A percentile compares a stretch with the other conserved stretches of the same genome.
phyloP scores from a whole-genome alignment of 2,797 vertebrate species.

The Austrolebias charrua region DNA sequence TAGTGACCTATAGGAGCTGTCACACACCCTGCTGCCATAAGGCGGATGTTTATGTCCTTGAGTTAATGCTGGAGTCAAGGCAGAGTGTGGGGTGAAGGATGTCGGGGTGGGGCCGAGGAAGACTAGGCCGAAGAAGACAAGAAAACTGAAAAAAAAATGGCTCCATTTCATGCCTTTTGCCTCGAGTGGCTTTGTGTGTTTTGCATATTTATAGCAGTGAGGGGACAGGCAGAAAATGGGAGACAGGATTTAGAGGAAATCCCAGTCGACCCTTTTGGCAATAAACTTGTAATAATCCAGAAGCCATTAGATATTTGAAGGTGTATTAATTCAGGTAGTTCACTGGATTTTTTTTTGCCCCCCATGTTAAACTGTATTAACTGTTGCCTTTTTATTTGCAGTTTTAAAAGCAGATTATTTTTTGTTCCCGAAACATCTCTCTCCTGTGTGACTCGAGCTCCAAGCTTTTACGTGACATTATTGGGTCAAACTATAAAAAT shows the following conservation, averaged over 20 bases:
- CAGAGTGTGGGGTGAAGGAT: slow-evolving; percentile 14
- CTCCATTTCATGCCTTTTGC: slow-evolving; percentile 64
- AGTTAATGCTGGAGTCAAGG: slow-evolving; percentile 28
- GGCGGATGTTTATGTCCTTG: slow-evolving; percentile 29
- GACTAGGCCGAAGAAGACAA: slow-evolving; percentile 18
- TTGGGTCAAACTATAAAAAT: slow-evolving; percentile 65
- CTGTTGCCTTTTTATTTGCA: slow-evolving; percentile 11
- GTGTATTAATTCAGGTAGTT: slow-evolving; percentile 51
- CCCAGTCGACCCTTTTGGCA: slow-evolving; percentile 57
- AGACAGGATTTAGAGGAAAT: slow-evolving; percentile 63
- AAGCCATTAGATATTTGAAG: slow-evolving; percentile 53
- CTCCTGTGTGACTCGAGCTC: slow-evolving; percentile 17
- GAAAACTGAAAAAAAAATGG: slow-evolving; percentile 24
- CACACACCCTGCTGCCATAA: slow-evolving; percentile 2
- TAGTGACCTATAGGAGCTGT: neutral
- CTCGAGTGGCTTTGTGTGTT: slow-evolving; percentile 62
- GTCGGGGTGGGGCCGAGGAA: slow-evolving; percentile 10
- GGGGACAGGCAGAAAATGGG: slow-evolving; percentile 55
- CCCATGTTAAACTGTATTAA: slow-evolving; percentile 17
- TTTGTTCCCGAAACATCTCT: slow-evolving; percentile 14
- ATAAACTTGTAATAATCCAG: slow-evolving; percentile 63
- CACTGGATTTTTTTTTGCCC: slow-evolving; percentile 17
- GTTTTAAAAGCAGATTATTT: slow-evolving; percentile 17
- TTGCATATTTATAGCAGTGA: slow-evolving; percentile 66
- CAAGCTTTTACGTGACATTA: slow-evolving; percentile 61